A percentile compares a stretch with the other conserved stretches of the same genome.
phyloP scores from a whole-genome alignment of 2,113 vertebrate genomes.

The Charina bottae region DNA sequence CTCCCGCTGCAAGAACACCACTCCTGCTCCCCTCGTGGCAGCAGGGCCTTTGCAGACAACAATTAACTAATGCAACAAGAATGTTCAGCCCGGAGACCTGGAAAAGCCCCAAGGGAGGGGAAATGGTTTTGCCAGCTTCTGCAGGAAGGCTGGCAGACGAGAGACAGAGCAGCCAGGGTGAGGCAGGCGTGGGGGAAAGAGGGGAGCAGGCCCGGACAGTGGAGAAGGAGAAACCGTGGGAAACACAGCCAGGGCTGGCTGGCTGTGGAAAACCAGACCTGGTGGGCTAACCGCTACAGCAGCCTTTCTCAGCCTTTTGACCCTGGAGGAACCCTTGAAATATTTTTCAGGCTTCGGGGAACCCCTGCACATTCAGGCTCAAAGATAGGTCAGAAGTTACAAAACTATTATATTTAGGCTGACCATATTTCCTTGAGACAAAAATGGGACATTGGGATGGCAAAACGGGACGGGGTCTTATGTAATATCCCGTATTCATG shows the following conservation, averaged over 20 bases:
- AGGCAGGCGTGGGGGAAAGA: neutral
- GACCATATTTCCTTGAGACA: no score
- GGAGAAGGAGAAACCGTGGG: neutral
- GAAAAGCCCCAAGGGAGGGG: neutral
- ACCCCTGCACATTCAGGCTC: no score
- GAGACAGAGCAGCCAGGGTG: neutral
- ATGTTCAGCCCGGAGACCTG: neutral
- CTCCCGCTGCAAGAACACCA: neutral
- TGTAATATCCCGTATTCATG: no score
- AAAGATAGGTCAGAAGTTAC: no score
- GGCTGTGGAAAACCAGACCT: neutral
- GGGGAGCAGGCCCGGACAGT: neutral
- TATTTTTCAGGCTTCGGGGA: no score
- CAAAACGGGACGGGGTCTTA: no score
- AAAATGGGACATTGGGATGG: no score
- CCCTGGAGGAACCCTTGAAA: no score
- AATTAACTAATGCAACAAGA: conserved; percentile 28
- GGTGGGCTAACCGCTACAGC: neutral
- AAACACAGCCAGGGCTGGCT: neutral
- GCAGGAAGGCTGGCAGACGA: neutral
- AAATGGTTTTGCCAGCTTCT: neutral
- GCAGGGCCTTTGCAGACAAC: conserved; percentile 6
- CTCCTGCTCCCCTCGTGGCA: no score
- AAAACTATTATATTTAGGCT: no score
- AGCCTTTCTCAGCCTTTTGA: no score